Conservation (phyloP, 1,140 invertebrate species). For the Halesus radiatus region DNA sequence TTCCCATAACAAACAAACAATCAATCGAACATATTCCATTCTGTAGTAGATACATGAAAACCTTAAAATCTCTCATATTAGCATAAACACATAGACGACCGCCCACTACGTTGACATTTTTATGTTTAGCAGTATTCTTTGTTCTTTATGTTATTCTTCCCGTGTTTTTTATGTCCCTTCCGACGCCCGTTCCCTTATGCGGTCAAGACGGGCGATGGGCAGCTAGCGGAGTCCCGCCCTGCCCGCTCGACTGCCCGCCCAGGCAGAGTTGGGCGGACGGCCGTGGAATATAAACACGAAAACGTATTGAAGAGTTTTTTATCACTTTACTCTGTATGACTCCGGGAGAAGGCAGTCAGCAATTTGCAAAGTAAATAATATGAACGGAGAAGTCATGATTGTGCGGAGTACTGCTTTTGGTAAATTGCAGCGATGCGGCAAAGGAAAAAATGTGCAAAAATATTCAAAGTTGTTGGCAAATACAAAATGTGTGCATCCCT, state of each 20-base stretch:
- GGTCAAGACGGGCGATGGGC: constrained; percentile 11
- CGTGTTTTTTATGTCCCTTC: constrained; percentile 9
- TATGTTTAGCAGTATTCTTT: constrained; percentile 2
- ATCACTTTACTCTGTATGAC: constrained; percentile 4
- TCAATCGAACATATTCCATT: background rate
- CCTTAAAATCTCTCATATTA: constrained; percentile 12
- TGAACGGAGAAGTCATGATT: too few relatives aligned
- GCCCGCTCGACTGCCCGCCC: background rate
- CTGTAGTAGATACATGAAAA: background rate
- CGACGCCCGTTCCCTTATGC: background rate
- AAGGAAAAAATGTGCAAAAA: too few relatives aligned
- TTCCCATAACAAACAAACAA: too few relatives aligned
- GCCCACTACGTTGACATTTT: constrained; percentile 24
- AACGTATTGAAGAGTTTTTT: constrained; percentile 13
- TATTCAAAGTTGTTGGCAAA: too few relatives aligned
- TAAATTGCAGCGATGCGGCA: too few relatives aligned
- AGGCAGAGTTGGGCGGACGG: background rate
- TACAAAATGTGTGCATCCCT: too few relatives aligned
- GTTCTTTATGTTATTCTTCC: background rate
- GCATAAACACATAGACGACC: constrained; percentile 26
- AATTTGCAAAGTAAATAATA: too few relatives aligned
- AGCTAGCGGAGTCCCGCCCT: background rate
- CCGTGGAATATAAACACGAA: constrained; percentile 23
- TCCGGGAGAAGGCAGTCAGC: background rate
- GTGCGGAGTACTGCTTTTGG: too few relatives aligned